A percentile compares a stretch with the other conserved stretches of the same genome.
Conservation (phyloP, 1,140 invertebrate species). For the Steinernema khuongi region DNA sequence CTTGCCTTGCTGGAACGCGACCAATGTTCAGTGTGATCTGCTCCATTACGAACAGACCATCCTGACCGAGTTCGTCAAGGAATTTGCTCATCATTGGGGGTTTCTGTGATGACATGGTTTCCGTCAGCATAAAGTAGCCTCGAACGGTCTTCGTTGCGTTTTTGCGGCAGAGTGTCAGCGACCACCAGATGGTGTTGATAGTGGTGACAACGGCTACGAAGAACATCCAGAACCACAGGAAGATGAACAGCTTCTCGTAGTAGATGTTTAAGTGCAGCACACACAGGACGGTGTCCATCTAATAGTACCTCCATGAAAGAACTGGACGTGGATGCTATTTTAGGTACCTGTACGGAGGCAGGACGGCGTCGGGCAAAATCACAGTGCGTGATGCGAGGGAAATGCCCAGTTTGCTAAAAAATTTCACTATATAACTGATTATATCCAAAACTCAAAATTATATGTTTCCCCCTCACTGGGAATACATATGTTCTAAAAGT, state of each 20-base stretch:
- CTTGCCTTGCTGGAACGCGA: conserved; percentile 54
- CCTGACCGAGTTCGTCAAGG: conserved; percentile 45
- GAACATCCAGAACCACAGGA: conserved; percentile 60
- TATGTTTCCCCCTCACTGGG: no score
- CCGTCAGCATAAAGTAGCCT: conserved; percentile 18
- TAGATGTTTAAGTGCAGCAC: conserved; percentile 60
- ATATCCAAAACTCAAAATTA: conserved; percentile 17
- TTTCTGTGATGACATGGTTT: background rate
- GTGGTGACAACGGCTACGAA: conserved; percentile 55
- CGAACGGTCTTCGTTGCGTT: background rate
- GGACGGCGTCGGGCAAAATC: conserved; percentile 43
- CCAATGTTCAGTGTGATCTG: conserved; percentile 57
- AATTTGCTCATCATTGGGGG: conserved; percentile 37
- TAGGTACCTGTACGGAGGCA: conserved; percentile 29
- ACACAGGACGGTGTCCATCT: conserved; percentile 60
- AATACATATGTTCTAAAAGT: no score
- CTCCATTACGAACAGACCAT: conserved; percentile 54
- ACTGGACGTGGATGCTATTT: background rate
- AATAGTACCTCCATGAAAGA: background rate
- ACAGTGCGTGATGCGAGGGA: conserved; percentile 57
- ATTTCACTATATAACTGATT: conserved; percentile 7
- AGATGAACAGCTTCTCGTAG: conserved; percentile 61
- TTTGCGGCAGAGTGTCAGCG: conserved; percentile 24
- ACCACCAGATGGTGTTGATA: conserved; percentile 47
- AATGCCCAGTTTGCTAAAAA: conserved; percentile 55